Evolutionary conservation across 2,113 vertebrate genomes (phyloP), one percentile per base, ranked within the genome.

Genomic region (Morone saxatilis): DNA sequence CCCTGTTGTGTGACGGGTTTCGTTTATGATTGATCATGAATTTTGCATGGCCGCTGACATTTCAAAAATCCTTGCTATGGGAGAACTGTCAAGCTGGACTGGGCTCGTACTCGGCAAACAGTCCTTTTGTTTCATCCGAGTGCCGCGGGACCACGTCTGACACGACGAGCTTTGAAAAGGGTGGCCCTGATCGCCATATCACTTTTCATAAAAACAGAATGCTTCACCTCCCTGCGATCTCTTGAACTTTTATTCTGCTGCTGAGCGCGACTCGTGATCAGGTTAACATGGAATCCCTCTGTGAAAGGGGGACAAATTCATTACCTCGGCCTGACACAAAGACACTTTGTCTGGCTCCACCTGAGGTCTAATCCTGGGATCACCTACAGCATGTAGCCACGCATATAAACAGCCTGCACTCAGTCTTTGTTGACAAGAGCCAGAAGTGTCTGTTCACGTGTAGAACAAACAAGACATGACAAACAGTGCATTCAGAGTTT

Each of bases 31-130:
- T 57, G 81, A 72, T 84, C 93, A 96, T 96, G 60, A 95, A 96
- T 96, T 94, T 95, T 95, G 90, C 93, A 95, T 95, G 90, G 80
- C 85, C 45, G 62, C 88, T 95, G 93, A 93, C 94, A 94, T 95
- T 93, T 91, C 7, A 38, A 79, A 91, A 91, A 88, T 91, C 84
- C 86, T 78, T 20, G 71, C 40, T 71, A 67, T 65, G 65, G 87
- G 51, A 68, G 71, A 74, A 25, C 76, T 9, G 84, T 65, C 60
- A 56, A 67, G 89, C 71, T 25, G 84, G 59, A 79, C 77, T n/a
- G 48, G 61, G 56, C 63, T 47, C 56, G 59, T 71, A 68, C 81
- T 73, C 56, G 0, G 59, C 60, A 43, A 87, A 71, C 63, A 31
- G 75, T 68, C 76, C 83, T 86, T 83, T 43, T 36, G 86, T 90